Base-by-base conservation (phyloP, 30 jellyfish, hydroid and myxozoan species). In the Chrysaora quinquecirrha region DNA sequence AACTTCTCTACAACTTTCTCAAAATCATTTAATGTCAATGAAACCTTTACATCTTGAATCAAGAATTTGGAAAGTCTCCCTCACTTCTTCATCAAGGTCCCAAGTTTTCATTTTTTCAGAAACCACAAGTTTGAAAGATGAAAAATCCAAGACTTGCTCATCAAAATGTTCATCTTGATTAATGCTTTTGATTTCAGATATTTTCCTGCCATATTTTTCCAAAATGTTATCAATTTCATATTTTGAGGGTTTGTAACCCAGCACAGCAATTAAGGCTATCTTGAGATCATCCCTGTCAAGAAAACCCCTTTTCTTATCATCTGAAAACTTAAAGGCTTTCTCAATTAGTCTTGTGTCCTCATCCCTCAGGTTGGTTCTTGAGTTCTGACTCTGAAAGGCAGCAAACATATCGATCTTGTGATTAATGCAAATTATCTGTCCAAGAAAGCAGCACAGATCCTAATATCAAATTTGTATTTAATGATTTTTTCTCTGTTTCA, bases 21-120 rank as follows among this genome's bases (percentile, higher is more conserved):
- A 76, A 90, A 90, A 62, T 90, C 97, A 18, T 72, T n/a, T 48
- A 3, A 73, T 73, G 14, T 83, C 94, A 33, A 90, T 61, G 71
- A 54, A 90, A 10, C 97, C 97, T 68, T 90, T 84, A 35, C 87
- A 73, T 29, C 87, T 84, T 49, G 90, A 79, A 78, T 90, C 97
- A 27, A 90, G 21, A 52, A 62, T 9, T 16, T 84, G 83, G 60
- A 90, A 90, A 11, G 90, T 71, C 71, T 90, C 97, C 27, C 94
- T 60, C 0, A 90, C 80, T 21, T 78, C 90, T 43, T 84, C 96
- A 63, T 82, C 88, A 2, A 20, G 29, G 54, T 84, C 96, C 9
- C 38, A 12, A 56, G 22, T 11, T 22, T 58, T 71, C 58, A 77
- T 49, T 78, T 72, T 67, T 38, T 76, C 81, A 7, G 34, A 21